These are phyloP conservation scores for Thaumetopoea pityocampa DNA, from an alignment of 1,140 invertebrate species.

Conservation along the genomic window DNA sequence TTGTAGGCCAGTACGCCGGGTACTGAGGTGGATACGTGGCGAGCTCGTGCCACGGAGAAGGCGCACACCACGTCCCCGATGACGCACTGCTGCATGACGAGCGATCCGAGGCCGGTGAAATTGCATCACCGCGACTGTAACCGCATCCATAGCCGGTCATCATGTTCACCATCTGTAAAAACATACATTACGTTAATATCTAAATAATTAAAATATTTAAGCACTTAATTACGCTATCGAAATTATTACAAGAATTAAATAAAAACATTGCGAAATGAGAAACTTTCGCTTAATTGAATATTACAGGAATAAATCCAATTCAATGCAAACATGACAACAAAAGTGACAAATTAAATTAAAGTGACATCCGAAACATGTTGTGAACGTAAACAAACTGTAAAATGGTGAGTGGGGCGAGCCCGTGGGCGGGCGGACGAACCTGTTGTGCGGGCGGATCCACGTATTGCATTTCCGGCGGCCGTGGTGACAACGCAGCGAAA, in stretches of 20 bases:
- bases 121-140: slow-evolving; percentile 51
- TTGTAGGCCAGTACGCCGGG: slow-evolving; percentile 51
- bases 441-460: slow-evolving; percentile 68
- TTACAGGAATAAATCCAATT: too few relatives aligned
- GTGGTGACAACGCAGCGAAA: slow-evolving; percentile 64
- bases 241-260: too few relatives aligned
- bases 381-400: slow-evolving; percentile 17
- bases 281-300: too few relatives aligned
- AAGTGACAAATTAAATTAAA: not conserved
- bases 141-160: slow-evolving; percentile 55
- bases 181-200: slow-evolving; percentile 5
- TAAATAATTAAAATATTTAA: too few relatives aligned
- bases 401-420: slow-evolving; percentile 24
- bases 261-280: too few relatives aligned
- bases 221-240: too few relatives aligned
- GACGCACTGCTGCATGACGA: slow-evolving; percentile 67
- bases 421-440: slow-evolving; percentile 59
- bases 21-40: slow-evolving; percentile 56
- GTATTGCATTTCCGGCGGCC: slow-evolving; percentile 68
- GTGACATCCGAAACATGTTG: slow-evolving; percentile 6
- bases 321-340: too few relatives aligned
- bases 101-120: slow-evolving; percentile 62
- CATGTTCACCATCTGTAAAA: slow-evolving; percentile 63
- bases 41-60: slow-evolving; percentile 47
- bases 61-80: slow-evolving; percentile 50